Evolutionary conservation across 2,797 vertebrate species (phyloP), one percentile per base, ranked within the genome.

Genomic region (Coreius guichenoti): DNA sequence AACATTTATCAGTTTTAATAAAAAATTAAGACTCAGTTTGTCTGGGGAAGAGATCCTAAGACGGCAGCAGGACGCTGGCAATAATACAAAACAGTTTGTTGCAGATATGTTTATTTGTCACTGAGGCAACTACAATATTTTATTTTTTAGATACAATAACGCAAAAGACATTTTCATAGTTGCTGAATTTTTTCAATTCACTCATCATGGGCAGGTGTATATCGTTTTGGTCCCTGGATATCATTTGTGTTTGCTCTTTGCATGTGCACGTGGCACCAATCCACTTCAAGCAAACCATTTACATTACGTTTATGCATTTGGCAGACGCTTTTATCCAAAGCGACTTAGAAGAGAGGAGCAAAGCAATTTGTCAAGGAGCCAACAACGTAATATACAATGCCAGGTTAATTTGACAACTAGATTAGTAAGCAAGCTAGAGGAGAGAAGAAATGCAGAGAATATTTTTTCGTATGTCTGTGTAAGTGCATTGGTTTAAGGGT

Each of bases 41-140:
- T 31, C 26, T 69, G 14, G 80, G n/a, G 77, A 81, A 85, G 72
- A 51, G 83, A 39, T 80, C 47, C 83, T 67, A 84, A 74, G 84
- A 89, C 88, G 43, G 63, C 61, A 17, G 36, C 45, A 14, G 26
- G 77, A 70, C 45, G 70, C 86, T 14, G 31, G 70, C 81, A 21
- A 23, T 36, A 9, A 23, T 23, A 31, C 49, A 36, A 56, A 36
- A 54, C 49, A 13, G 56, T 8, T 54, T 54, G 7, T 54, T 54
- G 51, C 7, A 56, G 1, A 56, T 21, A 21, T 23, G 21, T 9
- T 23, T 21, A 23, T 21, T 56, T 56, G 21, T 56, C 8, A 23
- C 8, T 56, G 8, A 56, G 19, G 8, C 3, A 23, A 8, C 54
- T 56, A 56, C 19, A 56, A 8, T 21, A 56, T 21, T 21, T 56